Base-by-base conservation (phyloP, 2,888 invertebrate species). In the Lasioglossum calceatum region DNA sequence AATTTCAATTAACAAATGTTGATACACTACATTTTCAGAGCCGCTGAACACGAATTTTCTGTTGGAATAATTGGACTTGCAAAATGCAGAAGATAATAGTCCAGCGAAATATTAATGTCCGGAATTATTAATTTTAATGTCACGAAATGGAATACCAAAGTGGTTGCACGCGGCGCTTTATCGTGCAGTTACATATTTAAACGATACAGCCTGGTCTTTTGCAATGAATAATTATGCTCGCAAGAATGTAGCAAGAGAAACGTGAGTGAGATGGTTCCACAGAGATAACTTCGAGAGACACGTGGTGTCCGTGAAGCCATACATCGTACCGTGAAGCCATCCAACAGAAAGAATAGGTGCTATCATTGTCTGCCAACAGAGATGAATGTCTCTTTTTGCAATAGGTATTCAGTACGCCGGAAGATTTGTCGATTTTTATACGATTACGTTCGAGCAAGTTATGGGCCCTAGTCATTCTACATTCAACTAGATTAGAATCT, bases 381-480 rank as follows among this genome's bases (percentile, higher is more conserved):
- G 70, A 70, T 23, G 39, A 70, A 70, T 12, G 70, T 70, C 70
- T 39, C 39, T 39, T 39, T 70, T 70, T 23, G 70, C 70, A 70
- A 23, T 70, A 39, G 23, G 23, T 70, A 12, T 70, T 70, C 70
- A 23, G 70, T 39, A 4, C 39, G 23, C 8, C 10, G 39, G 4
- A 39, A 36, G 70, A 39, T 70, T 36, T 23, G 39, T 39, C 70
- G 10, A 70, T 23, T 70, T 70, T 39, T 39, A 39, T 70, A 23
- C 10, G 70, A 70, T 70, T 70, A 70, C 70, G 39, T 70, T 70
- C 32, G 64, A 8, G 64, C 19, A 32, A 64, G 64, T 19, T 64
- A 32, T 27, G 64, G 67, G 36, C 2, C 23, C 19, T 4, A 70
- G 70, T 39, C 39, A 39, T 36, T 64, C 39, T 39, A 39, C 23